phyloP scores from a whole-genome alignment of 2,113 vertebrate species.

The Anolis sagrei region DNA sequence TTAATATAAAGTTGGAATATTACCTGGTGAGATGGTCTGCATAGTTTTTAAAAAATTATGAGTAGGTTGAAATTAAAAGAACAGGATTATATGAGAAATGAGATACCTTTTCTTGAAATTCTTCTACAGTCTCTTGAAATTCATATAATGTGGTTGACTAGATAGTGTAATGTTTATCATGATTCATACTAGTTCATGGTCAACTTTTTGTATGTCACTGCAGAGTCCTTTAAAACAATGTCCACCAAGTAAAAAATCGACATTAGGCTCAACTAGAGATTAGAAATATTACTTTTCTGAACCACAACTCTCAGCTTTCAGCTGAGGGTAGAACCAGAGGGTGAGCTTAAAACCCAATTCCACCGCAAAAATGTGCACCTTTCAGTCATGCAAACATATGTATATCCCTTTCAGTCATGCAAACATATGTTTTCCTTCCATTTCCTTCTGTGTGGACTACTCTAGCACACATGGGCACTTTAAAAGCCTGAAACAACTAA shows the following conservation, averaged over 20 bases:
- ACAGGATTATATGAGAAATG: background rate
- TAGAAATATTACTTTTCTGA: background rate
- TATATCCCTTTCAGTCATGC: no score
- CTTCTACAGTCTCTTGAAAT: background rate
- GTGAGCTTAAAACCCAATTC: no score
- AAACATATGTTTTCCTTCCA: no score
- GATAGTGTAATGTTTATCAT: no score
- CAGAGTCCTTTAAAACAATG: background rate
- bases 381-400: no score
- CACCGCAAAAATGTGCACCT: no score
- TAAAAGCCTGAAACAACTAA: no score
- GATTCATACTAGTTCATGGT: background rate
- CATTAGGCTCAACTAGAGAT: background rate
- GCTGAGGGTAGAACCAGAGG: no score
- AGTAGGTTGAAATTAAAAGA: background rate
- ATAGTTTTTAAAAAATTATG: background rate
- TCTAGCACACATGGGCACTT: no score
- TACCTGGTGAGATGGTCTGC: no score
- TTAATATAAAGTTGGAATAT: background rate
- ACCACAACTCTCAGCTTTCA: no score
- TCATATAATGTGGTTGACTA: background rate
- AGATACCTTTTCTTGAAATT: background rate
- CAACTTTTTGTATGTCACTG: background rate
- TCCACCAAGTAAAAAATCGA: background rate
- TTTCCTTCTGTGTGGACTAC: no score